Base-by-base conservation (phyloP, 2,888 invertebrate genomes). In the Pachliopta kotzebuea region DNA sequence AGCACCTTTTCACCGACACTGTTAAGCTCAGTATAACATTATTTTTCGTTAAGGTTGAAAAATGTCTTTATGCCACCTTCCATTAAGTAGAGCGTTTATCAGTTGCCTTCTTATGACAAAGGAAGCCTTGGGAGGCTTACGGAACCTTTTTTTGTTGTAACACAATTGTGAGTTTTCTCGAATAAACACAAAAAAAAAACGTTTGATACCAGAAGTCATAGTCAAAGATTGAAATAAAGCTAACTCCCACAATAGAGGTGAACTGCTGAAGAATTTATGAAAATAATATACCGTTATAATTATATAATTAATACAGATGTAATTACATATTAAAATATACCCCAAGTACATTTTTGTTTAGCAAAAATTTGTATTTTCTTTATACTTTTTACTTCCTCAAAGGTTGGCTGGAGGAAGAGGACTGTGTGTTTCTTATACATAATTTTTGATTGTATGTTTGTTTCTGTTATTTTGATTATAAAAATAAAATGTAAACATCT, bases 71-170 rank as follows among this genome's bases (percentile, higher is more conserved):
- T 62, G 62, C 62, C 62, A 62, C 65, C 65, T 66, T 62, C 65
- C 62, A 66, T 66, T 66, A 66, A 59, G 62, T 62, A 62, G 62
- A 62, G 65, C 62, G 65, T 62, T 66, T 66, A 66, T 66, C 65
- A 66, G 65, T 59, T 66, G 58, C 65, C 59, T 62, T 62, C 62
- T 62, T 66, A 59, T 66, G 62, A 62, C 65, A 62, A 66, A 66
- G 62, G 42, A 56, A 52, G 59, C 62, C 62, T 58, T 62, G 62
- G 56, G n/a, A 62, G 62, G 55, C 55, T 66, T 59, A 56, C 55
- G 59, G 52, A 62, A 66, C 55, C 58, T 66, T 66, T 66, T 45
- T 45, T 66, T 62, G 29, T 60, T 60, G 20, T 56, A 52, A n/a
- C 26, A 59, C 62, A 62, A 62, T 50, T 52, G 50, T 29, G 64